These are phyloP conservation scores for Notospermus geniculatus DNA, from an alignment of 1,140 invertebrate genomes.

Conservation along the genomic window DNA sequence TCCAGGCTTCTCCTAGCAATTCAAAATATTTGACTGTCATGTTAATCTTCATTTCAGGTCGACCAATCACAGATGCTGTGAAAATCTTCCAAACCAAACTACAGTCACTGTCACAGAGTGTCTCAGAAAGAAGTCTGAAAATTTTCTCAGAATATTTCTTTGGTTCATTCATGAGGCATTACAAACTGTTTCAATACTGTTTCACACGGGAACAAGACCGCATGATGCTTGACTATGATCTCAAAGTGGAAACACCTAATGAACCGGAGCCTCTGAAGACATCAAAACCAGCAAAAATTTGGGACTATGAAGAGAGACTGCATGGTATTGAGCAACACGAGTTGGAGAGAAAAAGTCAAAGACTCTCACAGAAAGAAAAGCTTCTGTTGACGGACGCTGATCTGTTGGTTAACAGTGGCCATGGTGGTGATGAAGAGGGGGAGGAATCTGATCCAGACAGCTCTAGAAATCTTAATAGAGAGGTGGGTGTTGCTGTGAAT, in stretches of 20 bases:
- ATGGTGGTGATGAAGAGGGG: too few species aligned
- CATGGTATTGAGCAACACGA: constrained; percentile 30
- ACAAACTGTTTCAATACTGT: constrained; percentile 42
- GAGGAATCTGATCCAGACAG: too few species aligned
- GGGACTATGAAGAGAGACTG: constrained; percentile 37
- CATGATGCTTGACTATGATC: constrained; percentile 24
- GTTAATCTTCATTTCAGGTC: constrained; percentile 27
- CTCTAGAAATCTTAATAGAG: too few species aligned
- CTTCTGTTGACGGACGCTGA: background rate
- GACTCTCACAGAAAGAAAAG: constrained; percentile 23
- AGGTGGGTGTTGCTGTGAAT: too few species aligned
- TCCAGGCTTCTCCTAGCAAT: too few species aligned
- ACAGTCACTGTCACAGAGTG: constrained; percentile 16
- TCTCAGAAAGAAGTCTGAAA: constrained; percentile 37
- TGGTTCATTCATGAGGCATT: constrained; percentile 40
- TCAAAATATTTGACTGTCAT: too few species aligned
- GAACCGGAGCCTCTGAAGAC: constrained; percentile 24
- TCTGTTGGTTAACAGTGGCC: too few species aligned
- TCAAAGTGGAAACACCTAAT: constrained; percentile 25
- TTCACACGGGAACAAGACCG: constrained; percentile 31
- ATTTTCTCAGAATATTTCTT: constrained; percentile 42
- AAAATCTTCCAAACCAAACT: constrained; percentile 27
- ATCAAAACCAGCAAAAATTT: constrained; percentile 31
- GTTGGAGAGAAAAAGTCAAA: constrained; percentile 21
- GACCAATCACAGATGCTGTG: constrained; percentile 30